phyloP scores from a whole-genome alignment of 2,797 vertebrate genomes.

The Gouania willdenowi region DNA sequence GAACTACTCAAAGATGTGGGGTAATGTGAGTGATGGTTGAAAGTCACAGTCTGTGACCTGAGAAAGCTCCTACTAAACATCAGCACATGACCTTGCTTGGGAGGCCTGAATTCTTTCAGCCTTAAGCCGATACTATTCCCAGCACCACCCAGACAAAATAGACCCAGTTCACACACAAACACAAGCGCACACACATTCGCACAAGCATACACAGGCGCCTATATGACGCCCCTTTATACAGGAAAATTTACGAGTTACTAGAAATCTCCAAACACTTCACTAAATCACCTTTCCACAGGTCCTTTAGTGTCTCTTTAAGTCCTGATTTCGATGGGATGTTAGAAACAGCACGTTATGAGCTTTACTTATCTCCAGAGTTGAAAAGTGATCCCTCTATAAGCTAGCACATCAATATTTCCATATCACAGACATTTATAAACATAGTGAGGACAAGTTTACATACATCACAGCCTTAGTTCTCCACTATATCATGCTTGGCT shows the following conservation, averaged over 20 bases:
- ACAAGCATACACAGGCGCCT: background rate
- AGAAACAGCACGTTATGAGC: conserved; percentile 7
- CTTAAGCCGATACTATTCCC: conserved; percentile 70
- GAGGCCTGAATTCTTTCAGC: conserved; percentile 68
- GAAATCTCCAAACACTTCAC: conserved; percentile 20
- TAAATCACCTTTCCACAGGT: conserved; percentile 21
- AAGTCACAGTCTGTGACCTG: conserved; percentile 69
- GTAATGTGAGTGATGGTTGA: conserved; percentile 65
- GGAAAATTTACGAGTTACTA: conserved; percentile 25
- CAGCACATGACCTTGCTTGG: conserved; percentile 72
- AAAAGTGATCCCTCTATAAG: conserved; percentile 21
- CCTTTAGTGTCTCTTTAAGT: conserved; percentile 10
- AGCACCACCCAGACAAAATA: conserved; percentile 52
- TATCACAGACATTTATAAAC: conserved; percentile 35
- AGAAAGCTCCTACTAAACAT: conserved; percentile 75
- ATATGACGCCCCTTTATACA: too few relatives aligned
- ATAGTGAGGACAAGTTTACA: conserved; percentile 48
- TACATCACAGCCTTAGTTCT: conserved; percentile 16
- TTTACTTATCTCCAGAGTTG: conserved; percentile 26
- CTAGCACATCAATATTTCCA: conserved; percentile 34
- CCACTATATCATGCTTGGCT: conserved; percentile 28
- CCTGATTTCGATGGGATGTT: conserved; percentile 16
- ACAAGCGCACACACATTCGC: conserved; percentile 12
- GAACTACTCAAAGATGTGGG: conserved; percentile 50
- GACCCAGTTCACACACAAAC: conserved; percentile 41